Evolutionary conservation across 1,140 invertebrate species (phyloP), one percentile per base, ranked within the genome.

Genomic region (Hylaeus anthracinus): DNA sequence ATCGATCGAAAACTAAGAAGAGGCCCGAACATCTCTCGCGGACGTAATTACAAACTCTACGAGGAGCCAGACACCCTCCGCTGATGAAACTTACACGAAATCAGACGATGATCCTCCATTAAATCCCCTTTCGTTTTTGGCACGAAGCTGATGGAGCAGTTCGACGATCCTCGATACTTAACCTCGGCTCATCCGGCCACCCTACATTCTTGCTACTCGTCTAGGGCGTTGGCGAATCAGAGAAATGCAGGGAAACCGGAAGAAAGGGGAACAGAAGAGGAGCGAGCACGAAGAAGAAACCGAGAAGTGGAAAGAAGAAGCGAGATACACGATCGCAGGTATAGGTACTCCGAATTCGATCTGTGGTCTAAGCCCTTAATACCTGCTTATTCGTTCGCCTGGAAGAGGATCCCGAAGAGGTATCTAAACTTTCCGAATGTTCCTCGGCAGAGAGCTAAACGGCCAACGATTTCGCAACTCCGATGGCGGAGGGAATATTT

Each of bases 401-500:
- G 82, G 74, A 86, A 88, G 75, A 87, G 79, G 85, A 80, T 87
- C 82, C 76, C 76, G 79, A 76, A 86, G 86, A 86, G 83, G 88
- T 89, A 89, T 89, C 88, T 87, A 89, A 89, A 90, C 86, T 89
- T 89, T 82, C 76, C 85, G 84, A 89, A 89, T 83, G 85, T 84
- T 84, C 85, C 80, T 55, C 75, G 53, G 64, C 82, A 88, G 79
- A 80, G 85, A 85, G 63, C 83, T 82, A 87, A 88, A 84, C 86
- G 86, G 53, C 67, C 74, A 85, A 78, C 79, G 82, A 85, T 88
- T 88, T 80, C 48, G 63, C 71, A 70, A 64, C 74, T 80, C 74
- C 74, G 74, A 80, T 48, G 67, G 55, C 63, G 63, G 82, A 77
- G 51, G 75, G 65, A 84, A 87, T 67, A 55, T 56, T 86, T 81